Evolutionary conservation across 2,888 invertebrate species (phyloP), one percentile per base, ranked within the genome.

Genomic region (Ctenicera cuprea): DNA sequence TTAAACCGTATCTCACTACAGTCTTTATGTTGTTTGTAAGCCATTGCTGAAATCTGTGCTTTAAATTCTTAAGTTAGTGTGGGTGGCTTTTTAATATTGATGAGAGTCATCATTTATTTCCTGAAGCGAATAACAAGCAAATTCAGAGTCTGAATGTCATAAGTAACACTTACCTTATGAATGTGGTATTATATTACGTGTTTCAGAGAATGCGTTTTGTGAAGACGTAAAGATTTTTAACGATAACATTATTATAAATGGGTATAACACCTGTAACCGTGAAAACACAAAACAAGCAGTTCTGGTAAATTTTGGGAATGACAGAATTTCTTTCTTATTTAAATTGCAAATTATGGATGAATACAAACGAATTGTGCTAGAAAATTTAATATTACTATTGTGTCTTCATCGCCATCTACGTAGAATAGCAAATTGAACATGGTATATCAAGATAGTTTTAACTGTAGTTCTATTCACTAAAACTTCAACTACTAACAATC

Each of bases 301-400:
- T 33, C 30, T 26, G 22, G 14, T 33, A 54, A 30, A 54, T 16
- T 54, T 30, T 54, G 30, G 30, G 54, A 54, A 54, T 54, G 22
- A 33, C 22, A 33, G 30, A 22, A 50, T 33, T 30, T 22, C 7
- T 26, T 30, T 4, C 54, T 30, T 5, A 54, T 54, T 54, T 54
- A 54, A 54, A 54, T 54, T 54, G 54, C 54, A 54, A 54, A 54
- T 54, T 54, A 14, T 54, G 12, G 54, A 5, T 22, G 14, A 54
- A 54, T 33, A 22, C 22, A 54, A 54, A 54, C 54, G 54, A 54
- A 54, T 30, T 12, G 54, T 54, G 26, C 54, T 22, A 54, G 30
- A 54, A 54, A 52, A 54, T 26, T 54, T 54, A 14, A 54, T 16
- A 26, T 54, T 54, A 54, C 12, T 54, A 33, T 26, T 11, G 20